A percentile compares a stretch with the other conserved stretches of the same genome.
phyloP scores from a whole-genome alignment of 2,888 invertebrate species.

The Drosophila ezoana region DNA sequence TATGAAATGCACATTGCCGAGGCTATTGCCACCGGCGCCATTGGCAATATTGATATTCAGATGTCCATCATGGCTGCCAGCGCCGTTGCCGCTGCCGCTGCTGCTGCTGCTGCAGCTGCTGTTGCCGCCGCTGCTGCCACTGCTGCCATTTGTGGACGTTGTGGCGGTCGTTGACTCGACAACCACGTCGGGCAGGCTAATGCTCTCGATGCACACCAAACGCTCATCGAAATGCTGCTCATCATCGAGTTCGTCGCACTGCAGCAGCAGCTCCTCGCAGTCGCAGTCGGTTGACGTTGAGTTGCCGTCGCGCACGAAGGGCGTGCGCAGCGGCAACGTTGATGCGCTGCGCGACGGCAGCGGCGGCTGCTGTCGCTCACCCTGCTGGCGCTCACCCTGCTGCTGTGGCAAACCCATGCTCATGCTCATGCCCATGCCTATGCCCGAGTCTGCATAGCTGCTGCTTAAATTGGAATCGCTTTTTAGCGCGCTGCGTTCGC shows the following conservation, averaged over 20 bases:
- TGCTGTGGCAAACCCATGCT: background rate
- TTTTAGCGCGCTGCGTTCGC: conserved; percentile 73
- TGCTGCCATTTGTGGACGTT: conserved; percentile 32
- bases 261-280: conserved; percentile 82
- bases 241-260: conserved; percentile 82
- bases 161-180: conserved; percentile 83
- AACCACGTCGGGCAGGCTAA: conserved; percentile 85
- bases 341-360: conserved; percentile 49
- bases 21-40: conserved; percentile 81
- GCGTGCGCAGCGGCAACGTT: conserved; percentile 48
- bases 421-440: conserved; percentile 47
- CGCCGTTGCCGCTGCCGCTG: conserved; percentile 12
- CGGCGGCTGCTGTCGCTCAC: conserved; percentile 13
- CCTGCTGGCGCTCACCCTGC: conserved; percentile 7
- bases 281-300: conserved; percentile 78
- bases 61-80: conserved; percentile 68
- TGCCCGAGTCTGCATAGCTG: conserved; percentile 83
- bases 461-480: conserved; percentile 83
- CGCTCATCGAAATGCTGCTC: conserved; percentile 73
- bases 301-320: conserved; percentile 81
- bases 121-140: conserved; percentile 32
- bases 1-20: conserved; percentile 83
- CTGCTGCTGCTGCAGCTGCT: conserved; percentile 32
- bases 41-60: conserved; percentile 83
- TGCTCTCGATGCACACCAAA: conserved; percentile 84